Conservation (phyloP, 1,140 invertebrate species). For the Calosoma granatense region DNA sequence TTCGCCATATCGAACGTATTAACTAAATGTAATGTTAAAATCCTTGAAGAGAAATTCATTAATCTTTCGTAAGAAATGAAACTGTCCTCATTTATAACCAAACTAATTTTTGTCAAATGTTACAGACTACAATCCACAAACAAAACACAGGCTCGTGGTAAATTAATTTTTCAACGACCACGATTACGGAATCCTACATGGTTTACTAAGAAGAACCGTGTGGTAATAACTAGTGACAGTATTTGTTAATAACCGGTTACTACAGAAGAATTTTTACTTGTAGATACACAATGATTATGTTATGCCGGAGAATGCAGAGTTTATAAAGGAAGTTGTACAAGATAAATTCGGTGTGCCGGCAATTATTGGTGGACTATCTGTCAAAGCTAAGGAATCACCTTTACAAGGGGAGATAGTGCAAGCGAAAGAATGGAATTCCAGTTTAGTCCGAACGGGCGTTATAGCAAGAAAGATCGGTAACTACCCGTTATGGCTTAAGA, state of each 20-base stretch:
- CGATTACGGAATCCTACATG: conserved; percentile 44
- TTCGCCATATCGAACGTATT: neutral
- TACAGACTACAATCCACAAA: neutral
- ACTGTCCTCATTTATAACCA: neutral
- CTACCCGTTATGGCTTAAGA: conserved; percentile 84
- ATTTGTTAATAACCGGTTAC: conserved; percentile 15
- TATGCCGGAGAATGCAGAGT: conserved; percentile 69
- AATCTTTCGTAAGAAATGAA: neutral
- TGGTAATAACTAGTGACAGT: conserved; percentile 28
- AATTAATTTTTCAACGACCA: conserved; percentile 34
- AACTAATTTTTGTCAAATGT: neutral
- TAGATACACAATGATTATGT: conserved; percentile 58
- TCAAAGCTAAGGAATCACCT: conserved; percentile 32
- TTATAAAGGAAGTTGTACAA: conserved; percentile 67
- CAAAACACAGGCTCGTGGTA: conserved; percentile 30
- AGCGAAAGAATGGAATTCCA: conserved; percentile 50
- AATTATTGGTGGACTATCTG: conserved; percentile 33
- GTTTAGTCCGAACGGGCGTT: conserved; percentile 64
- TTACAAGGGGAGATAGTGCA: conserved; percentile 41
- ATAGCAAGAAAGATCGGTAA: conserved; percentile 90
- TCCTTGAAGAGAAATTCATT: neutral
- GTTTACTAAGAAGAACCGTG: conserved; percentile 40
- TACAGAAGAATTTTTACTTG: conserved; percentile 21
- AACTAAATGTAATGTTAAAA: neutral
- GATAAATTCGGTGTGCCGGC: conserved; percentile 47